Evolutionary conservation across 2,797 vertebrate genomes (phyloP).

Genomic region (Helicolenus hilgendorfi): DNA sequence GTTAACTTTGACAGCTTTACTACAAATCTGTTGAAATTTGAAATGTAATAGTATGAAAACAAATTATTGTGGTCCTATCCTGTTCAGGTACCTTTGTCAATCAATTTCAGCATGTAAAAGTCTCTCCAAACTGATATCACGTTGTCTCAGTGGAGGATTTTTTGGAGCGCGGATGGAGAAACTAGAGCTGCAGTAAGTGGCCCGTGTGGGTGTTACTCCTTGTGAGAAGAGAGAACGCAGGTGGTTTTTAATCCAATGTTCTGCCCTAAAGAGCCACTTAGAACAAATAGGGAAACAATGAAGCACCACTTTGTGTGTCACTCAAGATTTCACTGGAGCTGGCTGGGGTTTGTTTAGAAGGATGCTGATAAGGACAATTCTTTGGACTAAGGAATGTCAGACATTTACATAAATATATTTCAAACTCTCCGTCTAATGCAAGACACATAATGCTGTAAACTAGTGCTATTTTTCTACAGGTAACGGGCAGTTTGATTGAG

Average conservation of each 20-base stretch:
- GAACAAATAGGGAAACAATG: conserved; percentile 33
- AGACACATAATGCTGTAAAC: neutral
- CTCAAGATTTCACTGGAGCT: conserved; percentile 13
- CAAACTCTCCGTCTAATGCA: neutral
- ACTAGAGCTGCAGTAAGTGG: neutral
- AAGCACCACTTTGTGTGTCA: conserved; percentile 20
- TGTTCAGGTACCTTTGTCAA: neutral
- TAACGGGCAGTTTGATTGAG: conserved; percentile 18
- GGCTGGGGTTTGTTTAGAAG: neutral
- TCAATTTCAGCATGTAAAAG: neutral
- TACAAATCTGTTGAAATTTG: neutral
- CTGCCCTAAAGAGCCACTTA: conserved; percentile 35
- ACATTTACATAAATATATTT: neutral
- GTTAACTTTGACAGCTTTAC: neutral
- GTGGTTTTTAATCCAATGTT: conserved; percentile 32
- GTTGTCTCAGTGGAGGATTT: neutral
- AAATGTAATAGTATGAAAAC: neutral
- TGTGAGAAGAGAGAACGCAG: conserved; percentile 4
- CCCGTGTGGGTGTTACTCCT: conserved; percentile 19
- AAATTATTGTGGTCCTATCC: neutral
- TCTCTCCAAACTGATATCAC: neutral
- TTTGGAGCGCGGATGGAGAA: neutral
- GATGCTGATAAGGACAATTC: neutral
- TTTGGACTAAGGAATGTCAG: neutral
- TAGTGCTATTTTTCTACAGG: neutral